These are phyloP conservation scores for Aleiodes testaceus DNA, from an alignment of 2,888 invertebrate species.

Conservation along the genomic window DNA sequence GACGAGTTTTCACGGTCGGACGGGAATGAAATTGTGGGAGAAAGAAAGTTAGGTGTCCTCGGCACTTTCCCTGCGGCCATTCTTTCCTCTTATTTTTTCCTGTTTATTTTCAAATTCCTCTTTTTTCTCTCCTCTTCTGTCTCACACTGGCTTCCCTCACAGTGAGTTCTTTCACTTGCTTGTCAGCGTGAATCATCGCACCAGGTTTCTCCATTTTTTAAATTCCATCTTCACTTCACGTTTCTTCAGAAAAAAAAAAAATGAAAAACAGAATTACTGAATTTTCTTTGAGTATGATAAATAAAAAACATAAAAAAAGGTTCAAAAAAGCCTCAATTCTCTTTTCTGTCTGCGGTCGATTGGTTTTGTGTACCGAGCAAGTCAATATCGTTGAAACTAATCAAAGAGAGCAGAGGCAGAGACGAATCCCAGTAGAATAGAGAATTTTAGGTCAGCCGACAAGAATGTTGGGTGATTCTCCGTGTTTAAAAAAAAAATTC, in stretches of 20 bases:
- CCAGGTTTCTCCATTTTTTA: constrained; percentile 1
- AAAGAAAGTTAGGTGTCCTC: constrained; percentile 48
- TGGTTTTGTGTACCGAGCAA: constrained; percentile 19
- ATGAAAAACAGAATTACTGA: neutral
- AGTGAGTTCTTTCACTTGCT: constrained; percentile 20
- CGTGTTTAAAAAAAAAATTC: neutral
- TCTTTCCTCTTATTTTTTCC: constrained; percentile 34
- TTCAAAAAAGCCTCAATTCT: neutral
- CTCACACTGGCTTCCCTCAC: constrained; percentile 11
- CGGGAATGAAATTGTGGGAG: constrained; percentile 53
- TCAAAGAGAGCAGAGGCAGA: constrained; percentile 4
- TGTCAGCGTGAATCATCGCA: constrained; percentile 26
- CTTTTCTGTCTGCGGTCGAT: constrained; percentile 17
- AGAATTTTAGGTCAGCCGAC: constrained; percentile 28
- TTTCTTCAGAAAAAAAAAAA: neutral
- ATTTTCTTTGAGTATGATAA: too few species aligned
- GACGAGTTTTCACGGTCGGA: constrained; percentile 54
- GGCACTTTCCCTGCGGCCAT: constrained; percentile 52
- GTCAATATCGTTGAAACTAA: constrained; percentile 24
- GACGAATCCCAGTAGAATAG: constrained; percentile 18
- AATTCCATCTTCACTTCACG: neutral
- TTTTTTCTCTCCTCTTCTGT: constrained; percentile 16
- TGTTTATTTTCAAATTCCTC: constrained; percentile 3
- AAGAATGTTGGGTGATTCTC: constrained; percentile 2
- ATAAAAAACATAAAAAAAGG: too few species aligned